These are phyloP conservation scores for Pelobates fuscus DNA, from an alignment of 2,113 vertebrate genomes.

Conservation along the genomic window DNA sequence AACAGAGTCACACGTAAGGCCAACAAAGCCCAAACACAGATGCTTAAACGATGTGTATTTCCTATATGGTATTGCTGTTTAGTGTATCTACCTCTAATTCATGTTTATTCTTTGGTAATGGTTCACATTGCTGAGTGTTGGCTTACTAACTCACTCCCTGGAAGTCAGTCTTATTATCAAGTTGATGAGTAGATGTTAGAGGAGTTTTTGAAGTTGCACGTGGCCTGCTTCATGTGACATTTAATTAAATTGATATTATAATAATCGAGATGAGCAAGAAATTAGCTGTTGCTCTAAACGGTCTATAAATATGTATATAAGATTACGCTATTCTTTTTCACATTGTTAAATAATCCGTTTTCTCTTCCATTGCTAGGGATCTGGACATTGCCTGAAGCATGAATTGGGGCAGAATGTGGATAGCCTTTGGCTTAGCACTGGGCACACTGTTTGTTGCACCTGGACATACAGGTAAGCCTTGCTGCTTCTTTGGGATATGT, in stretches of 20 bases:
- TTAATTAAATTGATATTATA: neutral
- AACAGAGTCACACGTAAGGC: too few species aligned
- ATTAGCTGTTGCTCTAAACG: neutral
- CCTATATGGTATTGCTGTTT: too few species aligned
- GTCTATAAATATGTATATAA: neutral
- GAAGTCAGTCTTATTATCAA: too few species aligned
- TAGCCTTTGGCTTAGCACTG: neutral
- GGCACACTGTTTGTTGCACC: neutral
- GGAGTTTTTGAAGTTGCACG: neutral
- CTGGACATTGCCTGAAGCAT: constrained; percentile 14
- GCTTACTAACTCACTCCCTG: too few species aligned
- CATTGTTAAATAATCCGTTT: neutral
- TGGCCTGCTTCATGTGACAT: neutral
- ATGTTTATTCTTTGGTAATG: too few species aligned
- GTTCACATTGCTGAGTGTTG: too few species aligned
- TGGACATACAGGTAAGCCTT: constrained; percentile 20
- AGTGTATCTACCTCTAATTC: too few species aligned
- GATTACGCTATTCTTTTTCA: neutral
- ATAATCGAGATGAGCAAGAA: neutral
- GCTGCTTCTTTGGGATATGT: too few species aligned
- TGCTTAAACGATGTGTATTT: too few species aligned
- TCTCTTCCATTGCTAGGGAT: constrained; percentile 1
- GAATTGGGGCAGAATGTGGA: neutral
- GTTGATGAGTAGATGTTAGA: neutral
- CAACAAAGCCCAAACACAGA: too few species aligned